Percentiles rank a stretch among this genome's conserved stretches.
phyloP scores from a whole-genome alignment of 2,888 invertebrate genomes.

The Mythimna loreyi region DNA sequence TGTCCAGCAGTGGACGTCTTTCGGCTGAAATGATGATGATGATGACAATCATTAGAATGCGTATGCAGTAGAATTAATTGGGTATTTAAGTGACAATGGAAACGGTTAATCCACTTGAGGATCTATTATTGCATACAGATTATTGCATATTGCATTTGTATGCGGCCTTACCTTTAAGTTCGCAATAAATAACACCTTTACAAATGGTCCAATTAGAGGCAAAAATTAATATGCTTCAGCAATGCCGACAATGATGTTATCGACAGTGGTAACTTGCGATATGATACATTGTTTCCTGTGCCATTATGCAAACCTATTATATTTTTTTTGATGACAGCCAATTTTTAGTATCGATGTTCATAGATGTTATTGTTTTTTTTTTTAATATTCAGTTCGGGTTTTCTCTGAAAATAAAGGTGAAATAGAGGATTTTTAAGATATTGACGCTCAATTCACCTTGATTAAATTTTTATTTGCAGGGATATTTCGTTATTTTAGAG shows the following conservation, averaged over 20 bases:
- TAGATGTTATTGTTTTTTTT: background rate
- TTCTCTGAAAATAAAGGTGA: too few species aligned
- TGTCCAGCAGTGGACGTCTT: too few species aligned
- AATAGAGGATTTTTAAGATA: background rate
- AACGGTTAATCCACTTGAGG: slow-evolving; percentile 22
- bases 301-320: slow-evolving; percentile 19
- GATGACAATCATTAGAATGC: too few species aligned
- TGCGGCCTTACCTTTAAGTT: slow-evolving; percentile 9
- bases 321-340: background rate
- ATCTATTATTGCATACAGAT: slow-evolving; percentile 40
- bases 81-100: slow-evolving; percentile 31
- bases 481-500: background rate
- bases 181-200: slow-evolving; percentile 6
- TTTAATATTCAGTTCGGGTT: background rate
- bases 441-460: background rate
- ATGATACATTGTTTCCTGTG: slow-evolving; percentile 40
- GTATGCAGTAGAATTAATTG: slow-evolving; percentile 43
- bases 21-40: too few species aligned
- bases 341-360: background rate
- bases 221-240: slow-evolving; percentile 9
- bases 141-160: slow-evolving; percentile 20
- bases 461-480: background rate
- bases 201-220: slow-evolving; percentile 15
- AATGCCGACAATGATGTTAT: too few species aligned
- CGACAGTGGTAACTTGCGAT: slow-evolving; percentile 29